phyloP scores from a whole-genome alignment of 2,888 invertebrate genomes.

The Coelopa pilipes region DNA sequence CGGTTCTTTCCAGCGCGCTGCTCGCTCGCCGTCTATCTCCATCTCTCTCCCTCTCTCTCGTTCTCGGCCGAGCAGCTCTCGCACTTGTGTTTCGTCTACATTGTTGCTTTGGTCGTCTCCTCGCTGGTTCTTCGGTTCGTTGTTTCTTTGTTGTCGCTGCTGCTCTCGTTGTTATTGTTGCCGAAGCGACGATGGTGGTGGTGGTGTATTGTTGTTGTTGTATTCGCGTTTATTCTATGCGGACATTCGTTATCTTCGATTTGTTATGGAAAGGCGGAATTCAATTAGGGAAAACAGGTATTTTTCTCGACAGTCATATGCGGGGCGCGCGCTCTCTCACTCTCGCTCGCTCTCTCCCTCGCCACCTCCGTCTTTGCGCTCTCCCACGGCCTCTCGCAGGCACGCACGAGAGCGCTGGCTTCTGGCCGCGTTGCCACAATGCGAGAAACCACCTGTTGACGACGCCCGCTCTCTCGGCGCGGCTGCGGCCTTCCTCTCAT shows the following conservation, averaged over 20 bases:
- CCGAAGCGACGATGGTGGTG: no score
- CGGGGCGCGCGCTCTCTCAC: conserved; percentile 18
- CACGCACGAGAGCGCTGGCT: no score
- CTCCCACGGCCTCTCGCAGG: background rate
- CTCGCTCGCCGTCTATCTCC: conserved; percentile 9
- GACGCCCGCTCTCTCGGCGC: background rate
- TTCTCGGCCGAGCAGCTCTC: no score
- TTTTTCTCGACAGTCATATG: conserved; percentile 42
- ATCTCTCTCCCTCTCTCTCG: conserved; percentile 39
- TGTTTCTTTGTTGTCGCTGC: conserved; percentile 22
- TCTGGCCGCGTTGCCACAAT: conserved; percentile 4
- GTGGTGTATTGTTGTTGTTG: conserved; percentile 17
- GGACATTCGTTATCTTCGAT: conserved; percentile 32
- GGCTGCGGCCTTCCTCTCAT: background rate
- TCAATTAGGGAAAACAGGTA: conserved; percentile 43
- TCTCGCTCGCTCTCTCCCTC: background rate
- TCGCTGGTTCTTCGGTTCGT: conserved; percentile 17
- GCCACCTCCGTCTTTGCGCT: no score
- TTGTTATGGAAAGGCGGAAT: conserved; percentile 41
- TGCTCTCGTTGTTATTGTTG: conserved; percentile 23
- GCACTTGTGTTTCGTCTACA: conserved; percentile 30
- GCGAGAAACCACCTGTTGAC: background rate
- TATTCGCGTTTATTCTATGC: conserved; percentile 23
- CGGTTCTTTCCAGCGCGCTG: conserved; percentile 21
- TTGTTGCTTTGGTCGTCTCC: conserved; percentile 26